Evolutionary conservation across 2,113 vertebrate genomes (phyloP), one percentile per base, ranked within the genome.

Genomic region (Serilophus lunatus): DNA sequence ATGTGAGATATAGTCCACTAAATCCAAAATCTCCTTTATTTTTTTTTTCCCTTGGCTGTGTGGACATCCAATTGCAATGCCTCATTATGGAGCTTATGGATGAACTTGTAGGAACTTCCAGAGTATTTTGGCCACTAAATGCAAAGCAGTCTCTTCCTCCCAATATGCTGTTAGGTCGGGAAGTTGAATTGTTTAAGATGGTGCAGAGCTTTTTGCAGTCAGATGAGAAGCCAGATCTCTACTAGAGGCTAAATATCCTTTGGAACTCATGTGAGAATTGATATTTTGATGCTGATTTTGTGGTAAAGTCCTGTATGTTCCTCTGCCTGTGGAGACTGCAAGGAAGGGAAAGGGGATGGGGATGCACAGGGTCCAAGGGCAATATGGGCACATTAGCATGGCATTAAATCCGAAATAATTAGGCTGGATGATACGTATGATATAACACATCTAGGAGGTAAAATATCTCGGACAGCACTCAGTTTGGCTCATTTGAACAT

Each of bases 121-220:
- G 36, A 74, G 7, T 47, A 40, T 57, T 92, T 85, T 80, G 85
- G 20, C 28, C 66, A 29, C 9, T 31, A 51, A 28, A 33, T 74
- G 50, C 33, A 47, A 53, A 72, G 31, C 1, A 1, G 7, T 18
- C 13, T 44, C 14, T 49, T 19, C 18, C 47, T 53, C 65, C 38
- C 33, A 45, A 23, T 19, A 10, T 6, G 5, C 2, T 1, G 0
- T 31, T 64, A 36, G 24, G 26, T 76, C 5, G 7, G 22, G 51
- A 68, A n/a, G 35, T 0, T 47, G 54, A 44, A 12, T 38, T 20
- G 8, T 23, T 72, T 15, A 26, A 49, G 31, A 26, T 7, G 17
- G 31, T 22, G 25, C 11, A 29, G 28, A 9, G 38, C 12, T 4
- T 66, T 90, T 54, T 57, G 12, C 25, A 68, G 38, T 18, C 24